Conservation (phyloP, 2,113 vertebrate genomes). For the Halichoerus grypus region DNA sequence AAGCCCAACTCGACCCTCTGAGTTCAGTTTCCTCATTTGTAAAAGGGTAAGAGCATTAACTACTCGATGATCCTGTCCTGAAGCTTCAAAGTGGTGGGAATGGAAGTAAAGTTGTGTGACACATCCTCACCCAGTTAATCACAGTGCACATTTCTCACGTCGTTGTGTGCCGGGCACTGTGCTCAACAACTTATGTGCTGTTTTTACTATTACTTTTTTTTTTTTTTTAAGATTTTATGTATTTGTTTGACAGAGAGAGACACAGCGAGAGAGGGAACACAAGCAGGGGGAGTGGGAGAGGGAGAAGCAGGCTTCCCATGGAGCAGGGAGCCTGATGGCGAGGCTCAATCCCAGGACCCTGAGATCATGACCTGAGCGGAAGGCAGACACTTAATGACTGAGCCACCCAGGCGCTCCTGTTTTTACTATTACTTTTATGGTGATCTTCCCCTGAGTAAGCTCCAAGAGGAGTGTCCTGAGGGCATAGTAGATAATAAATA, state of each 20-base stretch:
- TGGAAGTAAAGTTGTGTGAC: not conserved
- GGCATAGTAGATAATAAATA: not conserved
- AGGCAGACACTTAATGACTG: no score
- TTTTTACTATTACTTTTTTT: not conserved
- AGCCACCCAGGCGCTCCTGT: no score
- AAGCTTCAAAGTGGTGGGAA: not conserved
- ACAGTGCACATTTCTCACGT: not conserved
- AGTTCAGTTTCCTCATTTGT: not conserved
- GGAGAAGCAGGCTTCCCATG: no score
- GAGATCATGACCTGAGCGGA: no score
- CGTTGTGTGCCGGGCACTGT: not conserved
- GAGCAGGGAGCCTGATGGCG: no score
- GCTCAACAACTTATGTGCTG: not conserved
- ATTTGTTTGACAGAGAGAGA: not conserved
- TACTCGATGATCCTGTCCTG: rapidly evolving
- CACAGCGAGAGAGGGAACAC: no score
- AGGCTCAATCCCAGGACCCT: no score
- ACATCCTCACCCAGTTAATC: not conserved
- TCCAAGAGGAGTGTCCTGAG: not conserved
- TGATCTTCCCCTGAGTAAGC: not conserved
- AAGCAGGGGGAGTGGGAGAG: no score
- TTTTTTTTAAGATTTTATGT: no score
- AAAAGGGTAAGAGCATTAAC: not conserved
- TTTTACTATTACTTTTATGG: not conserved
- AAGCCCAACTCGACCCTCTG: not conserved